Conservation (phyloP, 2,888 invertebrate species). For the Acronicta psi region DNA sequence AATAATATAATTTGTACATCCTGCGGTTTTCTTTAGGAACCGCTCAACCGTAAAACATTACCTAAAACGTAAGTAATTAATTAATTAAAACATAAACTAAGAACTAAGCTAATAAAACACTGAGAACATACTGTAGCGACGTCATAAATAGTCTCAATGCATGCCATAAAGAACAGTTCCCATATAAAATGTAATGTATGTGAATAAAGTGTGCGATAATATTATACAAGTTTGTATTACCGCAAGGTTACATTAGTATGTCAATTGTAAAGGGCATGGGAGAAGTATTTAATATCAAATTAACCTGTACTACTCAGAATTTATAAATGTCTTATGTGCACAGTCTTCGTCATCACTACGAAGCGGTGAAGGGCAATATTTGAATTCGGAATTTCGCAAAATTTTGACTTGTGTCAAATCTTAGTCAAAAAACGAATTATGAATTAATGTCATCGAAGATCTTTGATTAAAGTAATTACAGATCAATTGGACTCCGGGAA, state of each 20-base stretch:
- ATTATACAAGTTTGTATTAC: conserved; percentile 38
- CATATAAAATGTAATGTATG: conserved; percentile 40
- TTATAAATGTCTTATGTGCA: no score
- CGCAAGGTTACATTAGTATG: conserved; percentile 50
- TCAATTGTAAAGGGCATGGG: conserved; percentile 53
- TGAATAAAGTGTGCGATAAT: conserved; percentile 41
- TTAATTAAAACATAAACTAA: background rate
- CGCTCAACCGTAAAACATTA: background rate
- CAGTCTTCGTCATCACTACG: no score
- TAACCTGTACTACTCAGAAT: conserved; percentile 17
- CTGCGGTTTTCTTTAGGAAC: background rate
- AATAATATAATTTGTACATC: no score
- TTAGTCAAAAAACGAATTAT: no score
- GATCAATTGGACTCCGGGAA: no score
- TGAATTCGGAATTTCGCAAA: no score
- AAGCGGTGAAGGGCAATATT: no score
- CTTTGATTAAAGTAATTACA: no score
- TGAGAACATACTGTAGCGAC: background rate
- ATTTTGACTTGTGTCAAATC: no score
- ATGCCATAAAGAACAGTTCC: conserved; percentile 33
- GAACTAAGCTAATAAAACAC: background rate
- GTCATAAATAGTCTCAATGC: conserved; percentile 13
- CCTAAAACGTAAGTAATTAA: background rate
- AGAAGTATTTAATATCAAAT: conserved; percentile 47
- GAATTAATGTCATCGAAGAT: no score